These are phyloP conservation scores for Corythoichthys intestinalis DNA, from an alignment of 2,113 vertebrate species.

Conservation along the genomic window DNA sequence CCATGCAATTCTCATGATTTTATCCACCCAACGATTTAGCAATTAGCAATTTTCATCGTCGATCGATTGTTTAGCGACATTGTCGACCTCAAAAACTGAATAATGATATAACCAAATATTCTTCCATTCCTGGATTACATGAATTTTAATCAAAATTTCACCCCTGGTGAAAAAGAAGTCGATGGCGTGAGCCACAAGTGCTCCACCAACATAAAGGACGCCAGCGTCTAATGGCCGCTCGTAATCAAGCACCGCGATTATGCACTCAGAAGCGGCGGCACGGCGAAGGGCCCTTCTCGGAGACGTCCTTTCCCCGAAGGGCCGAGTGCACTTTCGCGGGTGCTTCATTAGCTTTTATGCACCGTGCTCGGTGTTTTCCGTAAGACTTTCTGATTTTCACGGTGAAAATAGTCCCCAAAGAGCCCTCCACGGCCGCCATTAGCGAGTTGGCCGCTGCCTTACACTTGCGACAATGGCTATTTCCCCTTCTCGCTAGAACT, in stretches of 20 bases:
- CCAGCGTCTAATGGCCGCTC: constrained; percentile 65
- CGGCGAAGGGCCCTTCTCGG: constrained; percentile 58
- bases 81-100: no score
- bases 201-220: constrained; percentile 21
- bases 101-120: no score
- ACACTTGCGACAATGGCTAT: constrained; percentile 41
- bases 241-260: constrained; percentile 72
- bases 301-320: constrained; percentile 63
- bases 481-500: constrained; percentile 23
- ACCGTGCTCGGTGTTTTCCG: constrained; percentile 48
- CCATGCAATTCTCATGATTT: not conserved
- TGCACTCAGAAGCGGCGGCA: constrained; percentile 68
- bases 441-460: constrained; percentile 30
- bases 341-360: constrained; percentile 71
- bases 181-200: no score
- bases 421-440: constrained; percentile 53
- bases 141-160: no score
- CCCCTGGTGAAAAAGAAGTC: no score
- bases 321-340: constrained; percentile 65
- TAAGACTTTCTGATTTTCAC: constrained; percentile 51
- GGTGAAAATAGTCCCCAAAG: constrained; percentile 48
- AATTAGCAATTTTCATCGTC: no score
- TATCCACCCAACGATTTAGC: no score
- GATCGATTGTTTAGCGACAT: no score
- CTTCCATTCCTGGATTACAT: no score